Evolutionary conservation across 2,888 invertebrate genomes (phyloP).

Genomic region (Ophion slaviceki): DNA sequence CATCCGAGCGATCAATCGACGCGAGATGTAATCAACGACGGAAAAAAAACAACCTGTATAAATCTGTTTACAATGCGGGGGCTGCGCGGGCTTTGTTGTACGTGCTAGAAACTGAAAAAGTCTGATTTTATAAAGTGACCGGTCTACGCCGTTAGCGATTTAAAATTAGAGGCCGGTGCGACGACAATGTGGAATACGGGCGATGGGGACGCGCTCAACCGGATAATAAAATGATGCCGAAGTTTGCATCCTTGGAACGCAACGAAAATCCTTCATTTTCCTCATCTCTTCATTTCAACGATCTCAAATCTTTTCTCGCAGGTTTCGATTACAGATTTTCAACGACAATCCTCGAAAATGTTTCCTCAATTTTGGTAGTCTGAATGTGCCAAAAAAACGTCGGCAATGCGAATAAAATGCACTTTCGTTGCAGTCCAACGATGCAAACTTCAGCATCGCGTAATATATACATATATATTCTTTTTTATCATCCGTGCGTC

Average conservation of each 20-base stretch:
- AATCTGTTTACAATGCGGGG: conserved; percentile 17
- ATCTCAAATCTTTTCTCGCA: too few relatives aligned
- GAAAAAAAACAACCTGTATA: conserved; percentile 9
- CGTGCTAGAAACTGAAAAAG: conserved; percentile 51
- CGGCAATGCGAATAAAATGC: too few relatives aligned
- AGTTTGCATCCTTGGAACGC: too few relatives aligned
- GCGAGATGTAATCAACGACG: background rate
- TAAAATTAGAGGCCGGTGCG: conserved; percentile 43
- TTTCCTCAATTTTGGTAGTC: too few relatives aligned
- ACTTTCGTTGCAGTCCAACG: too few relatives aligned
- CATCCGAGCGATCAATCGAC: background rate
- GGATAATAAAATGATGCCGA: background rate
- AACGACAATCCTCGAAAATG: too few relatives aligned
- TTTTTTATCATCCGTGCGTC: conserved; percentile 25
- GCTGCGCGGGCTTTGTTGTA: conserved; percentile 37
- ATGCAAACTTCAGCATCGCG: too few relatives aligned
- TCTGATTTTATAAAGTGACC: conserved; percentile 64
- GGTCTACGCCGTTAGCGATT: conserved; percentile 48
- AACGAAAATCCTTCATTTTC: too few relatives aligned
- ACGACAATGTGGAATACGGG: conserved; percentile 50
- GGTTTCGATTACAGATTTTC: too few relatives aligned
- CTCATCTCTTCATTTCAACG: too few relatives aligned
- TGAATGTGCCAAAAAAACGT: too few relatives aligned
- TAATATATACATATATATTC: background rate
- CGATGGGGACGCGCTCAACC: conserved; percentile 3